Evolutionary conservation across 1,140 invertebrate species (phyloP).

Genomic region (Aphaenogaster floridana): DNA sequence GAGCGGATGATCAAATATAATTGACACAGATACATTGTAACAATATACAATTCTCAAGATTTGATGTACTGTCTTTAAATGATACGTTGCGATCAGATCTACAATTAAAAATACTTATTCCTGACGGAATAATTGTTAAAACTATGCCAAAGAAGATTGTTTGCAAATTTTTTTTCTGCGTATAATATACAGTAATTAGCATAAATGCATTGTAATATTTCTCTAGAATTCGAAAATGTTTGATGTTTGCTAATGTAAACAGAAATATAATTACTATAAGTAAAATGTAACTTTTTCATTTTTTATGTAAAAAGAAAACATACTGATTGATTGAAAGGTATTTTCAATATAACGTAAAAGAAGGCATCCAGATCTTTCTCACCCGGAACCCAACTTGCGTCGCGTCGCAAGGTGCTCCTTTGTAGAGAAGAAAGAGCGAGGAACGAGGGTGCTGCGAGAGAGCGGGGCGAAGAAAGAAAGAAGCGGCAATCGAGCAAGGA

Average conservation of each 20-base stretch:
- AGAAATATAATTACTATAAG: not conserved
- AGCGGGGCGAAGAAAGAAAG: conserved; percentile 6
- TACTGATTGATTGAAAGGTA: not conserved
- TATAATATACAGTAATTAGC: not conserved
- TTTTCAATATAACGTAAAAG: not conserved
- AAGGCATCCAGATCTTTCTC: conserved; percentile 26
- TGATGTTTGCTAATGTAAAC: not conserved
- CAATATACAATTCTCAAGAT: conserved; percentile 54
- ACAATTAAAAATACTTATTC: conserved; percentile 27
- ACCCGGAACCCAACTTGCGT: conserved; percentile 17
- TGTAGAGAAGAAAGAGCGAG: conserved; percentile 4
- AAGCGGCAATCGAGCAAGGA: not conserved
- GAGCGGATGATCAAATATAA: conserved; percentile 55
- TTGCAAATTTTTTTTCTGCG: not conserved
- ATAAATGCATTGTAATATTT: not conserved
- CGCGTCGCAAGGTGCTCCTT: conserved; percentile 38
- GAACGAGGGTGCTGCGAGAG: not conserved
- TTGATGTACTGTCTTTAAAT: not conserved
- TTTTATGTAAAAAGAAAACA: not conserved
- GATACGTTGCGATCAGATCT: not conserved
- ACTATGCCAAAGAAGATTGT: not conserved
- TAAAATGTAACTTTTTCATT: not conserved
- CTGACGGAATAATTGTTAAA: not conserved
- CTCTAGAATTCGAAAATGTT: not conserved
- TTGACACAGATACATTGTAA: conserved; percentile 58